Evolutionary conservation across 2,113 vertebrate genomes (phyloP), one percentile per base, ranked within the genome.

Genomic region (Leptobrachium leishanense): DNA sequence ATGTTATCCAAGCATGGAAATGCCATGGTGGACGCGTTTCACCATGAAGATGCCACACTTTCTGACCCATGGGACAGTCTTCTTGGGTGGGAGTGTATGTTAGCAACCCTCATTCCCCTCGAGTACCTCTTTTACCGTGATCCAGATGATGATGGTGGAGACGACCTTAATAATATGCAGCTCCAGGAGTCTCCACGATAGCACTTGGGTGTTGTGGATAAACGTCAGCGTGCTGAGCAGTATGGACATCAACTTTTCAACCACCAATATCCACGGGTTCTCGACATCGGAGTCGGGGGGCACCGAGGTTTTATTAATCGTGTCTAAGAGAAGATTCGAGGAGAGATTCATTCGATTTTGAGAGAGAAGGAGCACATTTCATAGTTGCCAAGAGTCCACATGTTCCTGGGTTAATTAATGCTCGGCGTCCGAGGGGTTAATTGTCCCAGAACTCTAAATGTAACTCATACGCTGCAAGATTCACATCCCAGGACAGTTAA

Each of bases 151-250:
- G 65, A 83, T 87, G 0, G 86, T 81, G 0, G 91, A 89, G 13
- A 90, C 84, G 0, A 93, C 86, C 84, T 93, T 92, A 12, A 90
- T 68, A 83, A 91, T 89, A 75, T 93, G 92, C 53, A 92, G 89
- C 81, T 95, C 93, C 84, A 94, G 84, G 57, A 92, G 2, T 54
- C 86, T 86, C 92, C 93, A 92, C 77, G 77, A 63, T 41, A 90
- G 83, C 41, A 88, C 91, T 81, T 91, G 94, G 12, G 84, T 82
- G 66, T 53, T 85, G 15, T 79, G 64, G 15, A 92, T 53, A 10
- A 78, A 85, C 59, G 79, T 83, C 68, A 92, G 75, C 78, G 85
- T 80, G 66, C 89, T 90, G 82, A 91, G 65, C n/a, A 92, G 83
- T 41, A 91, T 82, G 69, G 88, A 66, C 1, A 88, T 85, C 1